phyloP scores from a whole-genome alignment of 2,888 invertebrate genomes.

The Microchrysa polita region DNA sequence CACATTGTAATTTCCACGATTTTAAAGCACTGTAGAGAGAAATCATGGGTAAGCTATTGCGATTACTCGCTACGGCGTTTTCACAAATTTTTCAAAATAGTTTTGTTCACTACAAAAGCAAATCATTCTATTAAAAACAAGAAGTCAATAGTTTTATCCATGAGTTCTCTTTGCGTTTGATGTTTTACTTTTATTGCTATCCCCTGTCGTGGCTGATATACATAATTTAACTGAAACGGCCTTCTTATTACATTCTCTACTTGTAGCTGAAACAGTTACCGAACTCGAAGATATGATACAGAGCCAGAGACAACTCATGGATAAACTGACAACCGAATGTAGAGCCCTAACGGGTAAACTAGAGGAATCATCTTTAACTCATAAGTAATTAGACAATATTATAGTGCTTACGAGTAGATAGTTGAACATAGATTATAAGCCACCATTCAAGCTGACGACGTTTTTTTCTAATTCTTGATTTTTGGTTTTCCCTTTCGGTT shows the following conservation, averaged over 20 bases:
- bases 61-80: constrained; percentile 53
- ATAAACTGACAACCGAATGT: constrained; percentile 89
- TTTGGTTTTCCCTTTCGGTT: constrained; percentile 54
- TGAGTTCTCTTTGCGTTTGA: constrained; percentile 64
- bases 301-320: constrained; percentile 92
- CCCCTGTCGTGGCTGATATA: not conserved
- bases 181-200: not conserved
- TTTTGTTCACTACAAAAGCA: constrained; percentile 54
- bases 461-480: constrained; percentile 54
- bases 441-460: constrained; percentile 12
- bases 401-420: constrained; percentile 21
- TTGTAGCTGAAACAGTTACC: constrained; percentile 88
- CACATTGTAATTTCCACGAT: too few species aligned
- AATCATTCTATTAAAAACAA: constrained; percentile 42
- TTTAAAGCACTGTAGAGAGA: constrained; percentile 9
- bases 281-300: constrained; percentile 90
- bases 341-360: constrained; percentile 88
- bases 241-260: constrained; percentile 49
- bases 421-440: not conserved
- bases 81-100: not conserved
- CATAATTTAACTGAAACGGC: constrained; percentile 25
- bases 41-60: constrained; percentile 68
- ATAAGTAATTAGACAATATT: constrained; percentile 73
- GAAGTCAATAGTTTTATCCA: constrained; percentile 76
- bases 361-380: constrained; percentile 86